These are phyloP conservation scores for Dioctria linearis DNA, from an alignment of 2,888 invertebrate species.

Conservation along the genomic window DNA sequence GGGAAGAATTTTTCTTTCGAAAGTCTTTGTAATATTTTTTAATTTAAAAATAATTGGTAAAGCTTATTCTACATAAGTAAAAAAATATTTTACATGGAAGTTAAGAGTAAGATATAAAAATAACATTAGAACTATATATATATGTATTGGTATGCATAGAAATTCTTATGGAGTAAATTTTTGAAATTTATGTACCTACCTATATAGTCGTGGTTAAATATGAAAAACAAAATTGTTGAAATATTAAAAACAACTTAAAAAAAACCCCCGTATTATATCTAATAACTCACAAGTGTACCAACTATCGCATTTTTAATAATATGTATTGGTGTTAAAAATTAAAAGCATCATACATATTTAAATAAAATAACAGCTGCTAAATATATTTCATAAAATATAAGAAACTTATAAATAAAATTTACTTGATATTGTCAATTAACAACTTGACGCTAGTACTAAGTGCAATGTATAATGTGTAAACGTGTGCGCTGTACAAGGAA, in stretches of 20 bases:
- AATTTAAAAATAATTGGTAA: constrained; percentile 51
- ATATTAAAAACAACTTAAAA: not conserved
- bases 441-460: not conserved
- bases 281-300: constrained; percentile 1
- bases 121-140: not conserved
- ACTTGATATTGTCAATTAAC: constrained; percentile 26
- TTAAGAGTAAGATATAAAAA: not conserved
- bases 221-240: not conserved
- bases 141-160: no score
- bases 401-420: constrained; percentile 13
- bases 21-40: constrained; percentile 32
- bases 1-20: constrained; percentile 26
- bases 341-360: not conserved
- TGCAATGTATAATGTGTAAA: constrained; percentile 4
- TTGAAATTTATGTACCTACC: no score
- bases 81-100: constrained; percentile 34
- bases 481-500: not conserved
- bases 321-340: not conserved
- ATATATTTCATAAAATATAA: not conserved
- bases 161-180: no score
- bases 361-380: not conserved
- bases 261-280: constrained; percentile 7
- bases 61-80: constrained; percentile 57
- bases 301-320: constrained; percentile 4
- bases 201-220: no score